phyloP scores from a whole-genome alignment of 2,888 invertebrate species.

The Micropterix aruncella region DNA sequence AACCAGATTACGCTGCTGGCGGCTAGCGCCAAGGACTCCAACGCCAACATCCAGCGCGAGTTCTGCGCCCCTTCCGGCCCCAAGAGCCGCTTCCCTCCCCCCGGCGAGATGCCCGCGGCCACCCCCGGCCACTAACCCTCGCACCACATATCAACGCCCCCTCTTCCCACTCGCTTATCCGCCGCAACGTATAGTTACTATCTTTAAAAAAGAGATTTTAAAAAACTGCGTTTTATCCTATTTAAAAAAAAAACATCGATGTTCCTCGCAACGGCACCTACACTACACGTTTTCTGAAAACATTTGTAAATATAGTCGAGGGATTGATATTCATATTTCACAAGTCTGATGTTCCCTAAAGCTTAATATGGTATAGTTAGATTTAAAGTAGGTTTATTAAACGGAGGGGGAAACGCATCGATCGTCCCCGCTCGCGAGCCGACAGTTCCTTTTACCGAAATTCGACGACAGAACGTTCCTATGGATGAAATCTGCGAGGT shows the following conservation, averaged over 20 bases:
- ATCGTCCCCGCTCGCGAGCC: too few relatives aligned
- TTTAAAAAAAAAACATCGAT: too few relatives aligned
- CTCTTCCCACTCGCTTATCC: not conserved
- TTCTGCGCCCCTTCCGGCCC: constrained; percentile 42
- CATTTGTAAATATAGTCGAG: not conserved
- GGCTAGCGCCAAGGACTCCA: constrained; percentile 53
- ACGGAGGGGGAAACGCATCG: not conserved
- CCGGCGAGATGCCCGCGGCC: constrained; percentile 42
- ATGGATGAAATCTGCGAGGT: too few relatives aligned
- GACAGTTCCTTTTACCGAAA: too few relatives aligned
- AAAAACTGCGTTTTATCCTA: too few relatives aligned
- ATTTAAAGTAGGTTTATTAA: not conserved
- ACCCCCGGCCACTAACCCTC: constrained; percentile 33
- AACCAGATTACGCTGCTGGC: constrained; percentile 69
- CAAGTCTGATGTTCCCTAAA: not conserved
- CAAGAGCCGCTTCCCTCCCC: constrained; percentile 39
- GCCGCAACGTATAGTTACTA: not conserved
- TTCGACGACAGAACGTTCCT: too few relatives aligned
- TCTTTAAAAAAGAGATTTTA: not conserved
- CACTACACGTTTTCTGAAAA: not conserved
- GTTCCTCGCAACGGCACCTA: not conserved
- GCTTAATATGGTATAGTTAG: not conserved
- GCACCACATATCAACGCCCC: not conserved
- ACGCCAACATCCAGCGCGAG: constrained; percentile 27
- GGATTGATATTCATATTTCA: not conserved